These are phyloP conservation scores for Babylonia areolata DNA, from an alignment of 1,140 invertebrate genomes.

Conservation along the genomic window DNA sequence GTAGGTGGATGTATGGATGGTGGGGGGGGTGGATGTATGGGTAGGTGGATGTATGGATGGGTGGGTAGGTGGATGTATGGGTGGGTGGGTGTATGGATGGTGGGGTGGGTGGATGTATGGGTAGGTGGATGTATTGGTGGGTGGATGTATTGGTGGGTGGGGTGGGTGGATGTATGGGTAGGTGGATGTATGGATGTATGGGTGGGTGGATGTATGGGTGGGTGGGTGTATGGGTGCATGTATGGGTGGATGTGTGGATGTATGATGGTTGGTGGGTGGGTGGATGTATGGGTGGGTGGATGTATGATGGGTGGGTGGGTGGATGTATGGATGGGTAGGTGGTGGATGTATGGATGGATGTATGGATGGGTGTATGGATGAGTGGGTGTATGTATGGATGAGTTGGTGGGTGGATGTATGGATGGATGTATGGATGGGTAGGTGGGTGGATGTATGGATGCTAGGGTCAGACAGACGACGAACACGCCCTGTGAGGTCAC, in stretches of 20 bases:
- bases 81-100: no score
- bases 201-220: not conserved
- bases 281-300: not conserved
- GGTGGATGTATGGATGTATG: not conserved
- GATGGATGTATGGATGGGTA: not conserved
- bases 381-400: no score
- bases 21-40: no score
- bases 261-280: not conserved
- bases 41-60: no score
- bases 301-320: not conserved
- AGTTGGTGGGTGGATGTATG: not conserved
- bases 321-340: not conserved
- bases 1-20: no score
- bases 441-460: not conserved
- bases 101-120: not conserved
- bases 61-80: no score
- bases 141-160: not conserved
- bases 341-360: not conserved
- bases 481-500: no score
- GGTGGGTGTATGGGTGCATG: not conserved
- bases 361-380: not conserved
- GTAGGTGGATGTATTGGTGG: not conserved
- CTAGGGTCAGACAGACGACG: not conserved
- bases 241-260: not conserved
- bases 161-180: no score